phyloP scores from a whole-genome alignment of 2,888 invertebrate species.

The Villa cingulata region DNA sequence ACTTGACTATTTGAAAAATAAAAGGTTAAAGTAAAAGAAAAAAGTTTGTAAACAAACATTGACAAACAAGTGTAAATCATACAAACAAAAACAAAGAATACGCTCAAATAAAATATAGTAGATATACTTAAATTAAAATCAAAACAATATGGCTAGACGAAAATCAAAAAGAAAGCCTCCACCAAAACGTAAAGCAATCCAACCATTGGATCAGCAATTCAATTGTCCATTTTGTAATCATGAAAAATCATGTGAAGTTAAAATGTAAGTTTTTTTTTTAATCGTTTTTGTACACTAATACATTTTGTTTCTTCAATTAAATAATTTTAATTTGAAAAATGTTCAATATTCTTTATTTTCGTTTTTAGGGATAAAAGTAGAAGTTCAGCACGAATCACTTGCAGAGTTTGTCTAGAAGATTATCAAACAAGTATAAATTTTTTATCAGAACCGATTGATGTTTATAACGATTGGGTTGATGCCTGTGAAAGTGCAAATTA shows the following conservation, averaged over 20 bases:
- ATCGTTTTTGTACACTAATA: too few species aligned
- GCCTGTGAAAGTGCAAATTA: conserved; percentile 92
- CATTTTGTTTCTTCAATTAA: too few species aligned
- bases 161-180: conserved; percentile 98
- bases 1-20: too few species aligned
- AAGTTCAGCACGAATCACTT: conserved; percentile 88
- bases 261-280: conserved; percentile 60
- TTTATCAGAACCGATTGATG: conserved; percentile 93
- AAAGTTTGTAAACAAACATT: too few species aligned
- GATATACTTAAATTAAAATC: neutral
- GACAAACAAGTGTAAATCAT: too few species aligned
- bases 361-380: conserved; percentile 79
- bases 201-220: conserved; percentile 88
- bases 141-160: conserved; percentile 74
- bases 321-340: neutral
- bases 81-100: too few species aligned
- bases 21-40: too few species aligned
- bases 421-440: conserved; percentile 94
- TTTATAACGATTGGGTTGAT: conserved; percentile 99
- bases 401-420: conserved; percentile 90
- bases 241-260: conserved; percentile 97
- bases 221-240: conserved; percentile 99
- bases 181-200: conserved; percentile 80
- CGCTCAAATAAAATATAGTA: too few species aligned
- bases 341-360: neutral